These are phyloP conservation scores for Ibidorhyncha struthersii DNA, from an alignment of 2,113 vertebrate genomes.

Conservation along the genomic window DNA sequence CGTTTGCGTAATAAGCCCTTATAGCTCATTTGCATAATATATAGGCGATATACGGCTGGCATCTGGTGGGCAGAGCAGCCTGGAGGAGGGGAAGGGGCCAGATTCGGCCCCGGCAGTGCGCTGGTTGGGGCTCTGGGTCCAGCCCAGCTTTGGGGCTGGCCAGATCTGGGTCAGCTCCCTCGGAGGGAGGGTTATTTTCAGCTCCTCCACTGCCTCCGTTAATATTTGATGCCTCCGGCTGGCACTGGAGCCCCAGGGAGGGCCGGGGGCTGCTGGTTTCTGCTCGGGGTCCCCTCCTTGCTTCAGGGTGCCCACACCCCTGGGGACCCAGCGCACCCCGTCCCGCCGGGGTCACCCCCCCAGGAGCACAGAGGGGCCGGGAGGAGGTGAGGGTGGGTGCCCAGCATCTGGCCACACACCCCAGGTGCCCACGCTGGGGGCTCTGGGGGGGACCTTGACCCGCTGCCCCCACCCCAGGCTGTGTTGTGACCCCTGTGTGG, in stretches of 20 bases:
- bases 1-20: not conserved
- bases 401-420: not conserved
- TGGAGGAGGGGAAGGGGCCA: not conserved
- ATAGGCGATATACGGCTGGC: not conserved
- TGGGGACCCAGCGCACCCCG: accelerated
- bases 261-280: not conserved
- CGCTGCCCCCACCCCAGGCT: not conserved
- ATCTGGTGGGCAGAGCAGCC: not conserved
- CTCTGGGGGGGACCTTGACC: not conserved
- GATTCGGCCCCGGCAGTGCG: accelerated
- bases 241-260: not conserved
- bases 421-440: accelerated
- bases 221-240: not conserved
- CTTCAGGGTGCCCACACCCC: not conserved
- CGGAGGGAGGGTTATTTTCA: conserved; percentile 23
- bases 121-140: not conserved
- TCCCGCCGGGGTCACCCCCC: accelerated
- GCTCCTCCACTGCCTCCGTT: not conserved
- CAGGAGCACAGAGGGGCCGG: accelerated
- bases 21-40: conserved; percentile 21
- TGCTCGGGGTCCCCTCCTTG: accelerated
- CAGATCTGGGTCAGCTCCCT: conserved; percentile 56
- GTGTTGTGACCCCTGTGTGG: not conserved
- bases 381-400: not conserved
- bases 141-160: not conserved